phyloP scores from a whole-genome alignment of 2,797 vertebrate species.

The Falco novaeseelandiae region DNA sequence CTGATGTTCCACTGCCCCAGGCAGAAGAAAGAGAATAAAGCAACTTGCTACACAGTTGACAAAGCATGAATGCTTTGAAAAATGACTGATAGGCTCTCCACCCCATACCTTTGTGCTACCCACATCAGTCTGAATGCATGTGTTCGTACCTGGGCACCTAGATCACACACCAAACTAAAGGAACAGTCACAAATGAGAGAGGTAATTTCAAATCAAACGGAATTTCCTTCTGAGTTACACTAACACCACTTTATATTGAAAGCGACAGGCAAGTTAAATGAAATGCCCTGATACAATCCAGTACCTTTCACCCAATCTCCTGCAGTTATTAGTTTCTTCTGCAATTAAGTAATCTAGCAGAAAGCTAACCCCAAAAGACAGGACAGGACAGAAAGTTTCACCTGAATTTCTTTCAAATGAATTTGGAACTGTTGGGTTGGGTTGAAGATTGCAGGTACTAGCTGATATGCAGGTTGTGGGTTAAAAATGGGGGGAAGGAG shows the following conservation, averaged over 20 bases:
- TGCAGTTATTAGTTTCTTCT: background rate
- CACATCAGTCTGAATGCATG: conserved; percentile 45
- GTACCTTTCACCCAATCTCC: background rate
- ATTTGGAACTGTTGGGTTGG: background rate
- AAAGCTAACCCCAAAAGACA: background rate
- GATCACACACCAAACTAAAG: conserved; percentile 16
- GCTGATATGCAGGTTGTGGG: background rate
- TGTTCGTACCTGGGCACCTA: conserved; percentile 30
- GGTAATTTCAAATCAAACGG: conserved; percentile 1
- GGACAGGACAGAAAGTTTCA: background rate
- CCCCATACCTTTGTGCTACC: conserved; percentile 64
- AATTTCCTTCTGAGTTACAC: background rate
- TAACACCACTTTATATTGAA: background rate
- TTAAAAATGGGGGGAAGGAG: background rate
- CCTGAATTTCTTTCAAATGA: background rate
- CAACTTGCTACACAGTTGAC: conserved; percentile 59
- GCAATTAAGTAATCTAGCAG: background rate
- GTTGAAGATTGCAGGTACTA: background rate
- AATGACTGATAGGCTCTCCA: conserved; percentile 53
- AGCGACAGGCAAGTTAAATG: background rate
- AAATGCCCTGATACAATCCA: background rate
- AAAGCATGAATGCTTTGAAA: conserved; percentile 65
- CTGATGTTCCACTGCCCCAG: conserved; percentile 61
- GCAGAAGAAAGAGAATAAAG: conserved; percentile 61
- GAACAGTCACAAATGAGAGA: background rate